Conservation (phyloP, 2,113 vertebrate species). For the Synodontis membranacea region DNA sequence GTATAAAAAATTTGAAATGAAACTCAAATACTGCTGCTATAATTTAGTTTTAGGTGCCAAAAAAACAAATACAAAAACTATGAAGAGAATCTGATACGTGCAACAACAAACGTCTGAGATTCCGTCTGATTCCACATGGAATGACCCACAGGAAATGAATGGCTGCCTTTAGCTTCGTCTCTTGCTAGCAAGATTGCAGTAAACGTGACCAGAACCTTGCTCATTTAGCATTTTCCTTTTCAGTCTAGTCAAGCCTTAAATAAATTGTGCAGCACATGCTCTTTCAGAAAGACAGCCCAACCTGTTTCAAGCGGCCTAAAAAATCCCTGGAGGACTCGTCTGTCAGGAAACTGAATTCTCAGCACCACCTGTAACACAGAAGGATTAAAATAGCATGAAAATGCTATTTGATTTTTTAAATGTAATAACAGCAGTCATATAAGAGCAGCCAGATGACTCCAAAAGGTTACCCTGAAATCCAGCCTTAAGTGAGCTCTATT, state of each 20-base stretch:
- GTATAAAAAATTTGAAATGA: too few relatives aligned
- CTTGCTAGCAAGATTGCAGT: neutral
- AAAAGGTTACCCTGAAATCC: neutral
- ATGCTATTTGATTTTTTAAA: neutral
- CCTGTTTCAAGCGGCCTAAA: slow-evolving; percentile 89
- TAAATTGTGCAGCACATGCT: neutral
- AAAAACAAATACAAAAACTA: too few relatives aligned
- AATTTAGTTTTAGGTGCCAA: too few relatives aligned
- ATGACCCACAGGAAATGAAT: neutral
- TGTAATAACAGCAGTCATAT: too few relatives aligned
- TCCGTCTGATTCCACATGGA: too few relatives aligned
- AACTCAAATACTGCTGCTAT: too few relatives aligned
- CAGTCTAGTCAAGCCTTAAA: neutral
- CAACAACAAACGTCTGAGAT: too few relatives aligned
- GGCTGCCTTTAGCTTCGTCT: neutral
- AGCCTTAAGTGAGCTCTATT: neutral
- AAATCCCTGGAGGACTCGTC: slow-evolving; percentile 88
- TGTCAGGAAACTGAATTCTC: slow-evolving; percentile 91
- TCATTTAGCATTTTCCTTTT: neutral
- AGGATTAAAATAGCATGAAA: neutral
- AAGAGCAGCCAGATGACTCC: neutral
- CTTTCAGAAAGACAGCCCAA: slow-evolving; percentile 57
- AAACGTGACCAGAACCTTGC: neutral
- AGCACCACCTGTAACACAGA: slow-evolving; percentile 80
- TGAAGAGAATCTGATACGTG: too few relatives aligned